Conservation (phyloP, 2,113 vertebrate genomes). For the Bufo gargarizans region DNA sequence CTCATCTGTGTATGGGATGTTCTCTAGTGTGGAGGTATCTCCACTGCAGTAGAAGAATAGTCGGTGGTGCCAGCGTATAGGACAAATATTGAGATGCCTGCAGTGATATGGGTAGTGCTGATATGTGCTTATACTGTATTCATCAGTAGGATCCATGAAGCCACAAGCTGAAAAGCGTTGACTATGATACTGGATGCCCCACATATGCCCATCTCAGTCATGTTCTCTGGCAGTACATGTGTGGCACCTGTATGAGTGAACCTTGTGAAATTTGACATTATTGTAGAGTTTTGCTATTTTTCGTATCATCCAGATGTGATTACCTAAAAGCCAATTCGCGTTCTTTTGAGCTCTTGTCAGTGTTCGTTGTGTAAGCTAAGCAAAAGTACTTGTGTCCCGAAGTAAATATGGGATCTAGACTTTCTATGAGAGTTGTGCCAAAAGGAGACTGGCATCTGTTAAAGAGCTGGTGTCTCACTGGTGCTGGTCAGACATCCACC, state of each 20-base stretch:
- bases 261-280: background rate
- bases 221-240: too few relatives aligned
- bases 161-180: background rate
- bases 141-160: background rate
- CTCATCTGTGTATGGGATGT: background rate
- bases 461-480: too few relatives aligned
- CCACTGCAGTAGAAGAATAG: background rate
- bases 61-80: background rate
- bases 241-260: too few relatives aligned
- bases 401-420: too few relatives aligned
- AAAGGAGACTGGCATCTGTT: too few relatives aligned
- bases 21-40: background rate
- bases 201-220: background rate
- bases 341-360: too few relatives aligned
- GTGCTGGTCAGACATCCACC: too few relatives aligned
- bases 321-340: background rate
- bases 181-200: background rate
- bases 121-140: background rate
- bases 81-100: background rate
- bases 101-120: background rate
- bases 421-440: too few relatives aligned
- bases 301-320: background rate
- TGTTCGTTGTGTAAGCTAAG: too few relatives aligned
- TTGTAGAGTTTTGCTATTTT: background rate
- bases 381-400: too few relatives aligned